Conservation (phyloP, 2,797 vertebrate species). For the Acrocephalus scirpaceus region DNA sequence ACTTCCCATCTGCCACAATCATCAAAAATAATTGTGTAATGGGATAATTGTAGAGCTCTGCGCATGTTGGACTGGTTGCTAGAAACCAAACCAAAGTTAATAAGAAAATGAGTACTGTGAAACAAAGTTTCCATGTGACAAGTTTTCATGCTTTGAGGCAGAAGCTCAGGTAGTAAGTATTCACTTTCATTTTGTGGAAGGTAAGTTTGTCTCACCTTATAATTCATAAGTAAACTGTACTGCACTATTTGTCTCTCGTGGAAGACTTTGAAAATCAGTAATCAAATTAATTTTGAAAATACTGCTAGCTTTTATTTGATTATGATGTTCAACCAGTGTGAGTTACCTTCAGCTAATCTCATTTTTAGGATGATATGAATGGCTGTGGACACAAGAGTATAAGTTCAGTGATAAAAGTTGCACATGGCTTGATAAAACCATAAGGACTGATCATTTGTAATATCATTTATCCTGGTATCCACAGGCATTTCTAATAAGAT, state of each 20-base stretch:
- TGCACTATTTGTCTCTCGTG: not conserved
- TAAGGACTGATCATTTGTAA: not conserved
- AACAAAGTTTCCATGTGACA: not conserved
- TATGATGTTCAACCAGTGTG: not conserved
- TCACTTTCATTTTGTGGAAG: not conserved
- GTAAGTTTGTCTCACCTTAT: not conserved
- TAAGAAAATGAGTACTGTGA: not conserved
- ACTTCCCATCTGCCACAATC: not conserved
- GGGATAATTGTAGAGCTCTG: not conserved
- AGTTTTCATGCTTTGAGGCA: not conserved
- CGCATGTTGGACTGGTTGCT: not conserved
- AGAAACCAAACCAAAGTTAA: not conserved
- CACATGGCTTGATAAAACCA: fast-evolving
- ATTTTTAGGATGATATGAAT: not conserved
- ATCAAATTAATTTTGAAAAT: not conserved
- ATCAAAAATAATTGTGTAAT: not conserved
- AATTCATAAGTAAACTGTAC: not conserved
- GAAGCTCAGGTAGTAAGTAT: not conserved
- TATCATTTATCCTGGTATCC: not conserved
- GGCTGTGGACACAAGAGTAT: not conserved
- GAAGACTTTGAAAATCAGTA: not conserved
- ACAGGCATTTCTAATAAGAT: not conserved
- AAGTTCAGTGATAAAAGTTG: not conserved
- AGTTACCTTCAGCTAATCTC: not conserved
- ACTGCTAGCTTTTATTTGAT: not conserved